These are phyloP conservation scores for Phoxinus phoxinus DNA, from an alignment of 2,113 vertebrate genomes.

Conservation along the genomic window DNA sequence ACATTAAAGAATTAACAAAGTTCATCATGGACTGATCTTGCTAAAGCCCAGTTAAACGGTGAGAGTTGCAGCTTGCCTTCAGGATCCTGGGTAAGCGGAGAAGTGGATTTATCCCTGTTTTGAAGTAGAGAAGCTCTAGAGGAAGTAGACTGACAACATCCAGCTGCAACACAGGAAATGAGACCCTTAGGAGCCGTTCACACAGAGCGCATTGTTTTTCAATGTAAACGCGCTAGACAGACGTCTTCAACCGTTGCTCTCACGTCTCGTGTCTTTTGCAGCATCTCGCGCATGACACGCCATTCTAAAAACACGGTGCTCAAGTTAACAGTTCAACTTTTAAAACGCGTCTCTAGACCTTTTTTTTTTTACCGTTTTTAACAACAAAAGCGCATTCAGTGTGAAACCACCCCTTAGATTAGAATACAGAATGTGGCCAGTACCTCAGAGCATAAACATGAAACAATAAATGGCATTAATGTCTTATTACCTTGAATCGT, in stretches of 20 bases:
- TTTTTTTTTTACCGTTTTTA: no score
- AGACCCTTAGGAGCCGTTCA: not conserved
- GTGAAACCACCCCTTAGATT: not conserved
- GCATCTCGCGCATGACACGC: no score
- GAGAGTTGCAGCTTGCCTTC: constrained; percentile 77
- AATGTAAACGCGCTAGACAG: no score
- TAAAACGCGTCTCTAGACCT: no score
- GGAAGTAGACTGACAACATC: constrained; percentile 88
- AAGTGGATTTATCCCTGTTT: constrained; percentile 86
- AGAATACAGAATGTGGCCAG: not conserved
- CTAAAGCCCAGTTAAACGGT: not conserved
- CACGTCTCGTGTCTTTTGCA: no score
- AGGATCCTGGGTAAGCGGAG: constrained; percentile 90
- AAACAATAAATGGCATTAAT: not conserved
- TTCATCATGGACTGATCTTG: constrained; percentile 4
- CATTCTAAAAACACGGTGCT: no score
- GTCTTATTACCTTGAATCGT: constrained; percentile 85
- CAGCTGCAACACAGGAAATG: constrained; percentile 80
- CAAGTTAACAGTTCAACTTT: no score
- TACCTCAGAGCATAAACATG: not conserved
- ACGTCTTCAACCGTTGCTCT: no score
- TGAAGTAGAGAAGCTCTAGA: constrained; percentile 91
- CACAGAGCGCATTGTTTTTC: no score
- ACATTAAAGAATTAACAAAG: constrained; percentile 10
- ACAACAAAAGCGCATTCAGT: no score